phyloP scores from a whole-genome alignment of 2,797 vertebrate species.

The Diplodus sargus region DNA sequence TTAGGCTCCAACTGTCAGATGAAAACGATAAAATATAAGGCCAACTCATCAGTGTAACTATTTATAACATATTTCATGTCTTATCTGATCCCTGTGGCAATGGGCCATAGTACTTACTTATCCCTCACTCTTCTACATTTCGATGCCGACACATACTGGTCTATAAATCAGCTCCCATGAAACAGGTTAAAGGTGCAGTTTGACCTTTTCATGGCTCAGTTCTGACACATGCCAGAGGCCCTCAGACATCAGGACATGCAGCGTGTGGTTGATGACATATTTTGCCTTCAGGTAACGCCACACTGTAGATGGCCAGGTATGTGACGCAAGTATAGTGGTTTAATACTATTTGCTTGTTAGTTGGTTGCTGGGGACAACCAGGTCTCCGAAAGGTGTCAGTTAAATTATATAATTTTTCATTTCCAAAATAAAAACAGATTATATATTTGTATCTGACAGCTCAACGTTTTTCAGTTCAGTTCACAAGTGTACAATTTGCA shows the following conservation, averaged over 20 bases:
- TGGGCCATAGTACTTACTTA: background rate
- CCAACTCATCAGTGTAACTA: background rate
- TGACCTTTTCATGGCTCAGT: conserved; percentile 34
- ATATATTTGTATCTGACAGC: background rate
- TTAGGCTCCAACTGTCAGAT: background rate
- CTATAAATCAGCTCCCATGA: background rate
- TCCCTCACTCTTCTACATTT: background rate
- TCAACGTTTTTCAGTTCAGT: background rate
- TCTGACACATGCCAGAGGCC: conserved; percentile 11
- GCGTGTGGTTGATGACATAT: conserved; percentile 2
- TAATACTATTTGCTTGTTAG: background rate
- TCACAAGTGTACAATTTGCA: background rate
- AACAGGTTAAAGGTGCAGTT: conserved; percentile 20
- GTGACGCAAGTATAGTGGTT: background rate
- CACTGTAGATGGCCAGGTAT: background rate
- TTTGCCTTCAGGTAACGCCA: conserved; percentile 2
- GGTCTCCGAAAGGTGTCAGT: background rate
- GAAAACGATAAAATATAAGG: background rate
- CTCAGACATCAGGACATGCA: conserved; percentile 2
- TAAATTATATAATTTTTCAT: background rate
- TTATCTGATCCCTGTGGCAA: background rate
- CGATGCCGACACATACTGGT: background rate
- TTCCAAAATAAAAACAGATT: background rate
- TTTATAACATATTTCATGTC: background rate
- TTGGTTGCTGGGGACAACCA: background rate